Conservation (phyloP, 2,113 vertebrate species). For the Mormyrus lacerda region DNA sequence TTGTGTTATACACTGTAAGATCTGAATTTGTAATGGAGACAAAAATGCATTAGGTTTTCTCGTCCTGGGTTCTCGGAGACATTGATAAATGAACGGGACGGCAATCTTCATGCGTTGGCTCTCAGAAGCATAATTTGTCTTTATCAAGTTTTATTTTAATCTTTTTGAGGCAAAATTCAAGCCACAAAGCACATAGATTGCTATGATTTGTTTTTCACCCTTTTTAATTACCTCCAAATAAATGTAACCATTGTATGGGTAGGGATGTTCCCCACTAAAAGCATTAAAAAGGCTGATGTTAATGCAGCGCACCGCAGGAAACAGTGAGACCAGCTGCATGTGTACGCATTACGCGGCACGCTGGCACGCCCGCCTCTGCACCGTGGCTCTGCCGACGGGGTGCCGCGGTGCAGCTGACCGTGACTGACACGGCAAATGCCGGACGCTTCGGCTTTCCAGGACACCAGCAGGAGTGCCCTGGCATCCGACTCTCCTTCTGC, state of each 20-base stretch:
- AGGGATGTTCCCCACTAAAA: neutral
- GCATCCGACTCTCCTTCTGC: neutral
- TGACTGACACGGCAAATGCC: neutral
- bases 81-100: conserved; percentile 7
- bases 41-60: conserved; percentile 8
- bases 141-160: conserved; percentile 1
- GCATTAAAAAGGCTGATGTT: neutral
- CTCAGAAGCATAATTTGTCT: conserved; percentile 3
- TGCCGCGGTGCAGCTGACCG: neutral
- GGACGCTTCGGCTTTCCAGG: neutral
- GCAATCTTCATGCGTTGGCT: neutral
- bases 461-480: neutral
- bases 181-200: neutral
- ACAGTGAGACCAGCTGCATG: neutral
- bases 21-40: conserved; percentile 7
- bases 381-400: neutral
- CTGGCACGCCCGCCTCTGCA: neutral
- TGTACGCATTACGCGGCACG: neutral
- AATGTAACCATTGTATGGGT: neutral
- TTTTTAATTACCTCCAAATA: neutral
- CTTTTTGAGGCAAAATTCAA: neutral
- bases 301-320: neutral
- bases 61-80: neutral
- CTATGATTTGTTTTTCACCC: neutral
- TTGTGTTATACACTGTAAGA: conserved; percentile 9